Evolutionary conservation across 53 echinoderm and acorn worm genomes (phyloP).

Genomic region (Echinometra lucunter): DNA sequence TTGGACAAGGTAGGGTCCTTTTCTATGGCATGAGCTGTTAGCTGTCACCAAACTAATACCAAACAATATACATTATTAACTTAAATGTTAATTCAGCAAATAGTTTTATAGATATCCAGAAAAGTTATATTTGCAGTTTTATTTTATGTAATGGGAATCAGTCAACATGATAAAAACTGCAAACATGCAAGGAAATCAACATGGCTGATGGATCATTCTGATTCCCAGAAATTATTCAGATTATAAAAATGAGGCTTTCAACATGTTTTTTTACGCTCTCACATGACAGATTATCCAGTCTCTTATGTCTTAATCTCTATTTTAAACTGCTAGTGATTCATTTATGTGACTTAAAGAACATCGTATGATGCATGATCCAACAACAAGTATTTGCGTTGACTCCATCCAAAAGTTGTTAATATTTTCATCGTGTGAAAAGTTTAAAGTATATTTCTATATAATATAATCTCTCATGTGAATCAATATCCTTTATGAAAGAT

Average conservation of each 20-base stretch:
- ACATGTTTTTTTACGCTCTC: background rate
- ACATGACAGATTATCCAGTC: background rate
- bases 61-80: background rate
- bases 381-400: too few species aligned
- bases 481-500: background rate
- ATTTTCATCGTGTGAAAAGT: background rate
- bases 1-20: background rate
- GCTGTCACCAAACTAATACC: background rate
- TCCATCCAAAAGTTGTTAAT: background rate
- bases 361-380: background rate
- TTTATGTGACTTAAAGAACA: background rate
- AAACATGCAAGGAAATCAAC: background rate
- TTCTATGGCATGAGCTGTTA: background rate
- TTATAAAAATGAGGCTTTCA: background rate
- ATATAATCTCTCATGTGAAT: background rate
- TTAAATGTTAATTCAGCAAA: too few species aligned
- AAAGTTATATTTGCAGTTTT: background rate
- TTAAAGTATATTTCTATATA: background rate
- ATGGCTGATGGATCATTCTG: background rate
- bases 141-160: background rate
- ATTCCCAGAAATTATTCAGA: background rate
- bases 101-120: too few species aligned
- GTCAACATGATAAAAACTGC: background rate
- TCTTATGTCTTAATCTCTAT: background rate
- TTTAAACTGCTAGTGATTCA: background rate